These are phyloP conservation scores for Gymnodraco acuticeps DNA, from an alignment of 2,797 vertebrate species.

Conservation along the genomic window DNA sequence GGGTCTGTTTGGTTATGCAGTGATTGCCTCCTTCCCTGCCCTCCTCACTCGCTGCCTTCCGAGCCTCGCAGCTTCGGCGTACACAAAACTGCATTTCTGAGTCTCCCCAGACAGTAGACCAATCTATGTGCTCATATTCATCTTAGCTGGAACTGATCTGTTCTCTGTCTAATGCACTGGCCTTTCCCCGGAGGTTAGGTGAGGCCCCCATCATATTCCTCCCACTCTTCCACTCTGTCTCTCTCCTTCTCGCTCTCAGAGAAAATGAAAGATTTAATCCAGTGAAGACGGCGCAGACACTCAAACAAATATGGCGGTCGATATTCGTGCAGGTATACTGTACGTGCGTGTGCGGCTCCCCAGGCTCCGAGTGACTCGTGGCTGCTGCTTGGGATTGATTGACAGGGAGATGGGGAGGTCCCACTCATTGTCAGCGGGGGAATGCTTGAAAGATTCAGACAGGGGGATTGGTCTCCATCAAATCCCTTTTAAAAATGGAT, in stretches of 20 bases:
- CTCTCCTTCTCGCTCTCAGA: constrained; percentile 26
- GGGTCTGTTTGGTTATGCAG: constrained; percentile 80
- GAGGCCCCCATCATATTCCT: constrained; percentile 67
- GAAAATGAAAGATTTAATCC: constrained; percentile 72
- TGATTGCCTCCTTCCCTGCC: constrained; percentile 74
- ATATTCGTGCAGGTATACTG: constrained; percentile 28
- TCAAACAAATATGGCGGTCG: constrained; percentile 54
- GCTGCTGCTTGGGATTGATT: constrained; percentile 49
- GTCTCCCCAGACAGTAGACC: constrained; percentile 75
- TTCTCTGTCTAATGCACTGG: constrained; percentile 78
- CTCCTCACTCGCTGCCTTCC: constrained; percentile 55
- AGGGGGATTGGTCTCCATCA: constrained; percentile 67
- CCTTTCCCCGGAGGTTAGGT: constrained; percentile 74
- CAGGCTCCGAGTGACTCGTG: constrained; percentile 15
- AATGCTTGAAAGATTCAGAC: constrained; percentile 58
- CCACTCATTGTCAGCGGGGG: constrained; percentile 42
- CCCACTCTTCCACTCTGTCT: constrained; percentile 55
- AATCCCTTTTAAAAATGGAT: constrained; percentile 78
- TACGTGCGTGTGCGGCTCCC: constrained; percentile 9
- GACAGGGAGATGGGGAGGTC: constrained; percentile 49
- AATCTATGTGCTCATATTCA: constrained; percentile 82
- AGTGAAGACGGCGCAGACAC: constrained; percentile 18
- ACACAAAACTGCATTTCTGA: constrained; percentile 72
- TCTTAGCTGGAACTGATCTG: constrained; percentile 80
- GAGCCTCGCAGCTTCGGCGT: constrained; percentile 42